These are phyloP conservation scores for Ageneiosus marmoratus DNA, from an alignment of 2,113 vertebrate species.

Conservation along the genomic window DNA sequence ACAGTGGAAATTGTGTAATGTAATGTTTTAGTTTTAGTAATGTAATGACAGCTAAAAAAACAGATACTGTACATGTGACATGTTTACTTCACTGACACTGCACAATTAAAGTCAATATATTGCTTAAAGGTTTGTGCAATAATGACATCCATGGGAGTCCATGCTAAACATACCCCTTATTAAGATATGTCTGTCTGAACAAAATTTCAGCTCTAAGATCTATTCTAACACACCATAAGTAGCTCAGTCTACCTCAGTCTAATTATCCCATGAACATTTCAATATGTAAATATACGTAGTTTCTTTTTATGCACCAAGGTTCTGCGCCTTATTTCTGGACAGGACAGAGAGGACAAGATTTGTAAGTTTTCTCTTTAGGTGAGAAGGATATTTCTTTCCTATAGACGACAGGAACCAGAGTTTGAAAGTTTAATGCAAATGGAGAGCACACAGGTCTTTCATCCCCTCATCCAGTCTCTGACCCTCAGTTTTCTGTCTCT, in stretches of 20 bases:
- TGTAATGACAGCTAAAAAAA: neutral
- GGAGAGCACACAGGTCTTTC: neutral
- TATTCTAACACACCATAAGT: neutral
- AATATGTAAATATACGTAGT: neutral
- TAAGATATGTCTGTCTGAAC: constrained; percentile 17
- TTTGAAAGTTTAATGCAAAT: constrained; percentile 12
- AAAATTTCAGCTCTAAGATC: neutral
- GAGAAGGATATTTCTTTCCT: neutral
- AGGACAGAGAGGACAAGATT: neutral
- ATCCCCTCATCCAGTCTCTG: constrained; percentile 4
- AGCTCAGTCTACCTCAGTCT: neutral
- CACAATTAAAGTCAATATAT: neutral
- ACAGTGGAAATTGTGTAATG: neutral
- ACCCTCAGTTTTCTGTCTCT: neutral
- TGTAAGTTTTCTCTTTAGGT: neutral
- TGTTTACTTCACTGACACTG: neutral
- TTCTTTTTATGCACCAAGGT: neutral
- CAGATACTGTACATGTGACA: constrained; percentile 7
- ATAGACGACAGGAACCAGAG: neutral
- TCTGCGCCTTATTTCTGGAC: neutral
- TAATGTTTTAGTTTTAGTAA: neutral
- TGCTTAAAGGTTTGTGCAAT: neutral
- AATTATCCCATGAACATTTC: neutral
- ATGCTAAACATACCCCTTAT: constrained; percentile 15
- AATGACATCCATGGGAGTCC: constrained; percentile 39